Conservation (phyloP, 2,113 vertebrate species). For the Craseonycteris thonglongyai region DNA sequence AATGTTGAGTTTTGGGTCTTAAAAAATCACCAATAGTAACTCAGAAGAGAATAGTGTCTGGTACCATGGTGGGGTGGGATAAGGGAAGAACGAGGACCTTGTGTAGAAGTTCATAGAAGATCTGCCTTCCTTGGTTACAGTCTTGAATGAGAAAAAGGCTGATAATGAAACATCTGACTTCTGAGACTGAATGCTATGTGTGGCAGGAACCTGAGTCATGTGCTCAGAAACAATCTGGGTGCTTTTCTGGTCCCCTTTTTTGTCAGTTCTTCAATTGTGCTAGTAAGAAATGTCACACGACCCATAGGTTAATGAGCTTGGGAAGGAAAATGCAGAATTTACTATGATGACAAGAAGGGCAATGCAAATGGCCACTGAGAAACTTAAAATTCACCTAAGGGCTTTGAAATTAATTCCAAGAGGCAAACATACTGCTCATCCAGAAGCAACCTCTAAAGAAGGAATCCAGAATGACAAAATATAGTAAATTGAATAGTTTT, state of each 20-base stretch:
- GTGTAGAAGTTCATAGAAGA: background rate
- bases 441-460: conserved; percentile 3
- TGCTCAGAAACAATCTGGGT: conserved; percentile 21
- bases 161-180: background rate
- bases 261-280: background rate
- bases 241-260: background rate
- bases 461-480: background rate
- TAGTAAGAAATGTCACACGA: conserved; percentile 34
- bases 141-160: background rate
- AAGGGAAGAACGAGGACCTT: background rate
- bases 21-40: background rate
- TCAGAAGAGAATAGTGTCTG: background rate
- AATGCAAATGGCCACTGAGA: background rate
- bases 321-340: conserved; percentile 3
- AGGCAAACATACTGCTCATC: background rate
- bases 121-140: background rate
- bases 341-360: background rate
- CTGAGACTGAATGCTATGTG: background rate
- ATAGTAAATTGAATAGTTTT: background rate
- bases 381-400: background rate
- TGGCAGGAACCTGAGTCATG: background rate
- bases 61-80: background rate
- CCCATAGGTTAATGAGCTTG: conserved; percentile 26
- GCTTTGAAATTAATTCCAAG: conserved; percentile 41
- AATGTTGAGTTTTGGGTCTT: background rate